Base-by-base conservation (phyloP, 1,140 invertebrate species). In the Cryptotermes secundus region DNA sequence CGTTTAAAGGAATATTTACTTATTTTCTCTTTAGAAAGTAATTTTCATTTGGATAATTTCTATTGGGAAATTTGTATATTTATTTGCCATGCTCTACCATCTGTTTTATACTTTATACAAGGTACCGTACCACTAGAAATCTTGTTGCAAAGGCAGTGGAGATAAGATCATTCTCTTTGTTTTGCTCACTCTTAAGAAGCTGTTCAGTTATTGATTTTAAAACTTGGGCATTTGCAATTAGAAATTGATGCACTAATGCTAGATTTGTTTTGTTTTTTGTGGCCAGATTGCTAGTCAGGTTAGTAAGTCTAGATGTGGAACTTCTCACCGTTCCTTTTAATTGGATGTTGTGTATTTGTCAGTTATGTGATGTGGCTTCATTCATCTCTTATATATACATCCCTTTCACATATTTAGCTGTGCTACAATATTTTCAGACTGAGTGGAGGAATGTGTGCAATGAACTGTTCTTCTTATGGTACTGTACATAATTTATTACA, bases 241-340 rank as follows among this genome's bases (percentile, higher is more conserved):
- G 6, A 31, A 72, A 26, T 72, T 72, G 59, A 72, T 72, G 36
- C 83, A 84, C 81, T 85, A 85, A 85, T 85, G 26, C 26, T 16
- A 35, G 83, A 53, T 83, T 85, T 85, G 26, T 84, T 80, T 59
- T 82, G 4, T 79, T 49, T 34, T 79, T 49, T 38, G 34, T 84
- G 31, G 38, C 35, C 84, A 85, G 84, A 85, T 49, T 83, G 84
- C 84, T 38, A 49, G 35, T 82, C 80, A 85, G 84, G 84, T 85
- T 45, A 85, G 84, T 85, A 81, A 72, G 59, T 72, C 31, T 72
- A 31, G 59, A 72, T 72, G 59, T 72, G 59, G 59, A 72, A 31
- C 9, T 72, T 2, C 7, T n/a, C n/a, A 72, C 34, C 80, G 36
- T 34, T 81, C 26, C 34, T 26, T 81, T 34, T 34, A 36, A 38